These are phyloP conservation scores for Trypoxylon attenuatum DNA, from an alignment of 2,888 invertebrate genomes.

Conservation along the genomic window DNA sequence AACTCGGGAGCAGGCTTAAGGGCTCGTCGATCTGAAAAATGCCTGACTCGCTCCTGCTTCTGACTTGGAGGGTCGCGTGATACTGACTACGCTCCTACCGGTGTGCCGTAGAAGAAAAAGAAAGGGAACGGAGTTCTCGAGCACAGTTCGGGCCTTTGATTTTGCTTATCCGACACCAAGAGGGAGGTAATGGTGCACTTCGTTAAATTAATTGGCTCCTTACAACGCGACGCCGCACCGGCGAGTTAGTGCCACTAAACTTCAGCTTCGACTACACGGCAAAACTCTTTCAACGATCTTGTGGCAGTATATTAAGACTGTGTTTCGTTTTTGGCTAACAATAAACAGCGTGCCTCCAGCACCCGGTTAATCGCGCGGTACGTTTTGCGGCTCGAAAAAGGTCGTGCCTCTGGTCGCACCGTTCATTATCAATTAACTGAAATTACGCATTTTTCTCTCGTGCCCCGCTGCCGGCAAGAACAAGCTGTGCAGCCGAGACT, in stretches of 20 bases:
- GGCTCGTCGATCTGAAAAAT: conserved; percentile 40
- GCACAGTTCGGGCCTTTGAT: conserved; percentile 47
- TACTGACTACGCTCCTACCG: conserved; percentile 17
- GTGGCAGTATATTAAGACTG: conserved; percentile 23
- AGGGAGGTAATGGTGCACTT: conserved; percentile 59
- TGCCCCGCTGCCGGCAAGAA: no score
- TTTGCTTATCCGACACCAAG: conserved; percentile 57
- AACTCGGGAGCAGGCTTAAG: conserved; percentile 17
- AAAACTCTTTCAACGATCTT: conserved; percentile 37
- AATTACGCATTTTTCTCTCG: neutral
- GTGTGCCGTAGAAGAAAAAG: neutral
- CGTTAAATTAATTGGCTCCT: conserved; percentile 62
- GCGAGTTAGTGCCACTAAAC: conserved; percentile 57
- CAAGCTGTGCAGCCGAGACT: neutral
- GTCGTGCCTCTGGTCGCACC: neutral
- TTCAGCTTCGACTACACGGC: conserved; percentile 53
- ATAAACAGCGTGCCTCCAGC: neutral
- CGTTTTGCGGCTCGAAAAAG: neutral
- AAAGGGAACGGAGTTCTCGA: conserved; percentile 27
- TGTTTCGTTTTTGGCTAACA: conserved; percentile 6
- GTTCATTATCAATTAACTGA: neutral
- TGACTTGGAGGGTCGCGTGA: conserved; percentile 35
- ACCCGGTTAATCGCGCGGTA: neutral
- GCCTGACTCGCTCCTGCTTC: conserved; percentile 20
- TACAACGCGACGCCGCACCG: conserved; percentile 37